phyloP scores from a whole-genome alignment of 2,888 invertebrate species.

The Zeuzera pyrina region DNA sequence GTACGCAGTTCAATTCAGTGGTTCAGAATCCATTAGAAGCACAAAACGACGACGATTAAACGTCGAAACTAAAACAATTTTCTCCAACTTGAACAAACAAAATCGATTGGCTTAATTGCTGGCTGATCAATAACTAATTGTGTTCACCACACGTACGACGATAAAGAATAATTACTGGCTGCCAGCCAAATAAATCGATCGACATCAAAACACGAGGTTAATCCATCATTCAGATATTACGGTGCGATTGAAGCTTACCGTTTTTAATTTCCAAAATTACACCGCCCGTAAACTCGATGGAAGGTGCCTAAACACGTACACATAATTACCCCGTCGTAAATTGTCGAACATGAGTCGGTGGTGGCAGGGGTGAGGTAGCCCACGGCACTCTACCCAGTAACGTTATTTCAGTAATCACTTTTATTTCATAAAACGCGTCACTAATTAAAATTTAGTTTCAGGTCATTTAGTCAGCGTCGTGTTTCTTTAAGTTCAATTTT shows the following conservation, averaged over 20 bases:
- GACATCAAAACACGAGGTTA: conserved; percentile 68
- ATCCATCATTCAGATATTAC: conserved; percentile 73
- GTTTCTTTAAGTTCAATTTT: conserved; percentile 69
- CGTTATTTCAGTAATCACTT: conserved; percentile 70
- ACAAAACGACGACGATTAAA: conserved; percentile 62
- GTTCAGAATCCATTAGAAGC: conserved; percentile 56
- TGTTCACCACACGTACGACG: conserved; percentile 67
- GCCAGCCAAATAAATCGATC: conserved; percentile 71
- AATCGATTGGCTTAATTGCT: conserved; percentile 70
- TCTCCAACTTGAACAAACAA: conserved; percentile 71
- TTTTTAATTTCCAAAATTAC: conserved; percentile 73
- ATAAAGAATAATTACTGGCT: conserved; percentile 72
- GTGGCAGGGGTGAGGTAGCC: conserved; percentile 26
- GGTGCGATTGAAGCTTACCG: conserved; percentile 64
- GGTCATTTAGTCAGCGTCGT: conserved; percentile 69
- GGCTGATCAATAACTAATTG: conserved; percentile 72
- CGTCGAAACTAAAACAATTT: conserved; percentile 67
- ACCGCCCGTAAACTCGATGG: conserved; percentile 39
- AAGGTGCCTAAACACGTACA: conserved; percentile 58
- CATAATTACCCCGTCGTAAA: conserved; percentile 66
- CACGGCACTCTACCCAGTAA: conserved; percentile 51
- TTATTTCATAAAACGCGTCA: conserved; percentile 70
- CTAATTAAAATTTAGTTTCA: conserved; percentile 75
- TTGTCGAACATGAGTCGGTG: conserved; percentile 54
- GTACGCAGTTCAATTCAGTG: conserved; percentile 42